Evolutionary conservation across 2,797 vertebrate species (phyloP).

Genomic region (Phalanger gymnotis): DNA sequence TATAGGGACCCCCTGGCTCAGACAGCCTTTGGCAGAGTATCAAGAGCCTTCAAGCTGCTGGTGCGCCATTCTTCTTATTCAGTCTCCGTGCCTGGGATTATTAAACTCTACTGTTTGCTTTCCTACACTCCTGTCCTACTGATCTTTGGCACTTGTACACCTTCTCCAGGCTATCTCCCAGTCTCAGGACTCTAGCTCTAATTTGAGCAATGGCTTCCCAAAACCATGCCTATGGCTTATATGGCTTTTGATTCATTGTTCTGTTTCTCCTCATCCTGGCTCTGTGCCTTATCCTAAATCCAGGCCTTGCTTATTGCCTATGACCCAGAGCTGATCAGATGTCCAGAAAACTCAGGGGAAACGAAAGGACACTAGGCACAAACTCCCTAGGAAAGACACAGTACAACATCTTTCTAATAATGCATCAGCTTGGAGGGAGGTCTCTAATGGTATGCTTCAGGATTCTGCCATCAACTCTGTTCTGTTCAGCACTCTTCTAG

Average conservation of each 20-base stretch:
- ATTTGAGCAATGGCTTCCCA: background rate
- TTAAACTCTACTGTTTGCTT: background rate
- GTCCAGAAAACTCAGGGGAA: background rate
- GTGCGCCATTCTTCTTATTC: background rate
- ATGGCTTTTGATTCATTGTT: fast-evolving
- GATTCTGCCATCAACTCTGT: background rate
- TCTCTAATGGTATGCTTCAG: background rate
- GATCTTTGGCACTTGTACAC: background rate
- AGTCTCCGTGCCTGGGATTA: background rate
- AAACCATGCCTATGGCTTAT: background rate
- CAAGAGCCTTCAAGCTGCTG: background rate
- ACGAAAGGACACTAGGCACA: background rate
- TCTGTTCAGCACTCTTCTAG: background rate
- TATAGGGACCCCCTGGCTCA: background rate
- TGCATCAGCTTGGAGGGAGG: background rate
- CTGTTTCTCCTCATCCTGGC: background rate
- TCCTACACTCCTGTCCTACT: background rate
- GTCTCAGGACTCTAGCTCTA: background rate
- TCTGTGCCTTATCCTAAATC: background rate
- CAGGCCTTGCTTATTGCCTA: background rate
- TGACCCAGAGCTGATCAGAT: background rate
- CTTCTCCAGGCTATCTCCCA: background rate
- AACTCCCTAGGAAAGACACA: background rate
- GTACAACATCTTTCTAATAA: background rate
- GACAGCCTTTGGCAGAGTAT: background rate